Percentiles rank a stretch among this genome's conserved stretches.
Conservation (phyloP, 2,888 invertebrate species). For the Lagria hirta region DNA sequence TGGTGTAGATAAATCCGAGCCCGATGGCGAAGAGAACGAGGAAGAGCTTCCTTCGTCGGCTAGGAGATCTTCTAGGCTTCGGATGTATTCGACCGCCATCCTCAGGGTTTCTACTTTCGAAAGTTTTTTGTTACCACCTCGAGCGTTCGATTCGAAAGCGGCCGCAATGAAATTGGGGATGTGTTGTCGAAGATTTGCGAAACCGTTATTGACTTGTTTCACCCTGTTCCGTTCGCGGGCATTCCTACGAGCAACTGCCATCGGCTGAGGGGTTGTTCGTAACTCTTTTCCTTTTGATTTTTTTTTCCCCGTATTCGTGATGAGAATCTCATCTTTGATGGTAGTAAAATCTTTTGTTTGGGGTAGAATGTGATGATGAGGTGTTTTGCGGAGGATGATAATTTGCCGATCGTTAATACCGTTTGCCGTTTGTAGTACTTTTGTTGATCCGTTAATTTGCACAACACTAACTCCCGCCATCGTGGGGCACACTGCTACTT, state of each 20-base stretch:
- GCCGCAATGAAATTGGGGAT: slow-evolving; percentile 81
- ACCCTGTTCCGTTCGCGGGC: slow-evolving; percentile 91
- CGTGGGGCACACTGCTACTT: too few species aligned
- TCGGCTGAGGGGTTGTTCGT: slow-evolving; percentile 63
- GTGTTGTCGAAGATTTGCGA: slow-evolving; percentile 82
- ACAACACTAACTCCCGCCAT: slow-evolving; percentile 59
- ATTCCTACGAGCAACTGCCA: slow-evolving; percentile 85
- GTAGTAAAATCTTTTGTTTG: slow-evolving; percentile 39
- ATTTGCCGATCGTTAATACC: slow-evolving; percentile 55
- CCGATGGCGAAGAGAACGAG: slow-evolving; percentile 36
- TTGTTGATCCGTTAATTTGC: slow-evolving; percentile 65
- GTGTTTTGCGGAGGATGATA: slow-evolving; percentile 60
- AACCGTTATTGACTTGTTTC: slow-evolving; percentile 89
- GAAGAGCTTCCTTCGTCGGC: slow-evolving; percentile 55
- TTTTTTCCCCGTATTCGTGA: slow-evolving; percentile 49
- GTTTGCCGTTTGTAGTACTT: slow-evolving; percentile 64
- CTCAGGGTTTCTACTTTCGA: slow-evolving; percentile 87
- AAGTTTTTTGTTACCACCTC: slow-evolving; percentile 73
- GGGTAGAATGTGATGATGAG: slow-evolving; percentile 43
- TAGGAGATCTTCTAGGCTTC: slow-evolving; percentile 75
- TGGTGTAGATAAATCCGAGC: slow-evolving; percentile 54
- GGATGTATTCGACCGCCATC: slow-evolving; percentile 89
- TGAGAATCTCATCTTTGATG: slow-evolving; percentile 42
- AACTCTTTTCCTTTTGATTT: slow-evolving; percentile 47
- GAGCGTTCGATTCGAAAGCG: slow-evolving; percentile 65